Percentiles rank a stretch among this genome's conserved stretches.
Conservation (phyloP, 1,140 invertebrate species). For the Paraescarpia echinospica region DNA sequence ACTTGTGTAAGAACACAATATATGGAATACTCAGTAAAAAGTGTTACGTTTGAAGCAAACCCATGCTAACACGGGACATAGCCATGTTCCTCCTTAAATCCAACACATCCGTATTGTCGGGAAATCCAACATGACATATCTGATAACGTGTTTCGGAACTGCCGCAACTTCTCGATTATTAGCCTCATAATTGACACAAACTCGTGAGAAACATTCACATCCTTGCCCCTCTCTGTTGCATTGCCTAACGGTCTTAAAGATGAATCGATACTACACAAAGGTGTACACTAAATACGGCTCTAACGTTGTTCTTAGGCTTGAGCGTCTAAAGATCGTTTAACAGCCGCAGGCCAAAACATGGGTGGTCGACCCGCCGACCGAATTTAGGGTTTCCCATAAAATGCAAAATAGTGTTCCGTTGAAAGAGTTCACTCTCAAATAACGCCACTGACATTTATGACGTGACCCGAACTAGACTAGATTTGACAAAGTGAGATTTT, state of each 20-base stretch:
- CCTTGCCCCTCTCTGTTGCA: background rate
- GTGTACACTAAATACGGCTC: background rate
- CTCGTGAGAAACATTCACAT: background rate
- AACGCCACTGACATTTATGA: background rate
- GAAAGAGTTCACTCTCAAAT: background rate
- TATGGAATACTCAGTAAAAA: too few species aligned
- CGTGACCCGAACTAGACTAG: background rate
- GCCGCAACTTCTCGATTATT: background rate
- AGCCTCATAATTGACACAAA: background rate
- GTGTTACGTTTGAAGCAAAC: too few species aligned
- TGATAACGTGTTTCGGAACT: too few species aligned
- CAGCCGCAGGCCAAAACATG: background rate
- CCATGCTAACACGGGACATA: too few species aligned
- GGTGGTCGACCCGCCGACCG: background rate
- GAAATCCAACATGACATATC: too few species aligned
- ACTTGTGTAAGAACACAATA: too few species aligned
- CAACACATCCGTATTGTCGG: too few species aligned
- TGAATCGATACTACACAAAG: slow-evolving; percentile 5
- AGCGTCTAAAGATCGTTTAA: background rate
- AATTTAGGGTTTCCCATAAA: background rate
- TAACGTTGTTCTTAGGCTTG: background rate
- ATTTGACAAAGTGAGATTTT: background rate
- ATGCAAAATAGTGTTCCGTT: background rate
- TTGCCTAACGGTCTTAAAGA: background rate
- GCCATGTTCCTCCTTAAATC: too few species aligned